Evolutionary conservation across 1,140 invertebrate genomes (phyloP), one percentile per base, ranked within the genome.

Genomic region (Archegozetes longisetosus): DNA sequence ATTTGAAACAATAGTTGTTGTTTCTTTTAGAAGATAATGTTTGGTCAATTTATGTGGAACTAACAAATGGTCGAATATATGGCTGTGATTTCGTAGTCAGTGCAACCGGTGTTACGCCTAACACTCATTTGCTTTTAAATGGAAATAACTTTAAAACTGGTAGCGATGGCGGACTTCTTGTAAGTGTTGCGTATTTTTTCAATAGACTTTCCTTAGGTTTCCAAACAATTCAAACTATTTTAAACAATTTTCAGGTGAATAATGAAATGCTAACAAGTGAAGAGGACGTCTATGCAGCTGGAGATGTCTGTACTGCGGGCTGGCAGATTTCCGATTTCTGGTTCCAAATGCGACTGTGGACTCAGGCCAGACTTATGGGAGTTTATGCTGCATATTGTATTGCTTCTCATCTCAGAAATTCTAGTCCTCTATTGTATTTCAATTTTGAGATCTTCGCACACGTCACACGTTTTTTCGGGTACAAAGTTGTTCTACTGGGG

Each of bases 341-440:
- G 94, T 86, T 94, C 72, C 67, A 96, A 74, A 91, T 98, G 84
- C 77, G 91, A 53, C 71, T 98, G 1, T 99, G 95, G 95, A 91
- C 90, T 3, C 95, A 99, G 76, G 95, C 94, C 0, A 74, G 90
- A 62, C 91, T 96, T 74, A 98, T 98, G 93, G 95, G 93, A 13
- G 77, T 78, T 48, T 95, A 93, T 76, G 89, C 86, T 17, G 92
- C 88, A 0, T 86, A 88, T 71, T 83, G 84, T 61, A 97, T 99
- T 87, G 76, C 80, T 61, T 81, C 80, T 2, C 29, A 67, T 52
- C 17, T 65, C 29, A 17, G 28, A 17, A 32, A 52, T 26, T 26
- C 52, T 23, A 58, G 40, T 54, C 53, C 54, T 20, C 23, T 50
- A 2, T 40, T 61, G 17, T 64, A 68, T 59, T 61, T 65, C 22